These are phyloP conservation scores for Rhynchomys soricoides DNA, from an alignment of 2,113 vertebrate species.

Conservation along the genomic window DNA sequence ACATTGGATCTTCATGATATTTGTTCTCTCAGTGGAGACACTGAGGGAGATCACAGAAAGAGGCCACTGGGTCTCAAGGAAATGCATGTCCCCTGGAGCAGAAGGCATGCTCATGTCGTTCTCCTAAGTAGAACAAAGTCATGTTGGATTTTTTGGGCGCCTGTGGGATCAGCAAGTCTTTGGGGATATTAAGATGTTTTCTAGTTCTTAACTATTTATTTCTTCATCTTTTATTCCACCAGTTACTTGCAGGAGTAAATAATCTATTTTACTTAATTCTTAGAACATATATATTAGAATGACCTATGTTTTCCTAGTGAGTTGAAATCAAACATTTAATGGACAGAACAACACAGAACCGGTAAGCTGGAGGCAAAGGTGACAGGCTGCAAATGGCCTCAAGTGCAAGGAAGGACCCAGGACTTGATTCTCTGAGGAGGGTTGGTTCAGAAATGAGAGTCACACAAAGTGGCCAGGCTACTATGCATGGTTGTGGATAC, in stretches of 20 bases:
- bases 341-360: neutral
- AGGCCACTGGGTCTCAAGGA: neutral
- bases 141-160: neutral
- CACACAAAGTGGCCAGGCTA: neutral
- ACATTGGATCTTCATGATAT: neutral
- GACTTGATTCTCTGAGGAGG: neutral
- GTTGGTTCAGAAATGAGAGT: neutral
- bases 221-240: neutral
- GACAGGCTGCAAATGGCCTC: neutral
- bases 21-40: neutral
- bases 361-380: neutral
- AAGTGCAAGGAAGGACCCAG: neutral
- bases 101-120: neutral
- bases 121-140: neutral
- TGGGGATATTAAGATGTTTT: neutral
- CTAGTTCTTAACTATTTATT: neutral
- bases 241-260: neutral
- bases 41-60: neutral
- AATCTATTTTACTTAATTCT: neutral
- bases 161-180: neutral
- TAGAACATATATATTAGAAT: neutral
- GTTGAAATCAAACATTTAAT: neutral
- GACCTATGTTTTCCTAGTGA: constrained; percentile 20
- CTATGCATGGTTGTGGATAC: fast-evolving
- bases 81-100: neutral